Conservation (phyloP, 2,113 vertebrate genomes). For the Alosa alosa region DNA sequence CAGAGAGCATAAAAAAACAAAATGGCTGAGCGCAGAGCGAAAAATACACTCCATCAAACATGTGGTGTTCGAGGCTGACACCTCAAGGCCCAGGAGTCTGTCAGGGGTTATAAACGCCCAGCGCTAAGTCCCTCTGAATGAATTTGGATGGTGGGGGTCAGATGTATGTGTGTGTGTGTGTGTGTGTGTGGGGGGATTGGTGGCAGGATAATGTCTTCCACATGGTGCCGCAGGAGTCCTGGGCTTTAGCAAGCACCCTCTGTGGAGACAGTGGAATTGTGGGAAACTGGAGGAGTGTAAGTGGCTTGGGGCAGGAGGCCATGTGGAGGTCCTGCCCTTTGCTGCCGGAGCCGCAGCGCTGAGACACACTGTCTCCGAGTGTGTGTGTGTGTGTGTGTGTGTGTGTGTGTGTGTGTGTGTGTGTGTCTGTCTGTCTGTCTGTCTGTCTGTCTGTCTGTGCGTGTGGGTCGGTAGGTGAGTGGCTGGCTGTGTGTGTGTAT, state of each 20-base stretch:
- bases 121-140: conserved; percentile 3
- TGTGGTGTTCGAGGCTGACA: not conserved
- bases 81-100: not conserved
- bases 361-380: conserved; percentile 25
- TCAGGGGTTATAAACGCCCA: not conserved
- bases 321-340: conserved; percentile 43
- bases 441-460: conserved; percentile 15
- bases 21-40: not conserved
- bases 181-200: not conserved
- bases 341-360: conserved; percentile 29
- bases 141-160: not conserved
- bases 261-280: conserved; percentile 35
- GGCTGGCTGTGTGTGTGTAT: not conserved
- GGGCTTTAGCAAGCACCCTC: not conserved
- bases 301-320: conserved; percentile 35
- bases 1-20: not conserved
- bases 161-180: conserved; percentile 1
- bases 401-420: conserved; percentile 29
- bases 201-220: conserved; percentile 40
- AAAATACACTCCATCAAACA: not conserved
- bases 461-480: not conserved
- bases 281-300: conserved; percentile 33
- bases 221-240: conserved; percentile 29
- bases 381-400: not conserved
- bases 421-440: conserved; percentile 26